A percentile compares a stretch with the other conserved stretches of the same genome.
phyloP scores from a whole-genome alignment of 2,888 invertebrate species.

The Muscina levida region DNA sequence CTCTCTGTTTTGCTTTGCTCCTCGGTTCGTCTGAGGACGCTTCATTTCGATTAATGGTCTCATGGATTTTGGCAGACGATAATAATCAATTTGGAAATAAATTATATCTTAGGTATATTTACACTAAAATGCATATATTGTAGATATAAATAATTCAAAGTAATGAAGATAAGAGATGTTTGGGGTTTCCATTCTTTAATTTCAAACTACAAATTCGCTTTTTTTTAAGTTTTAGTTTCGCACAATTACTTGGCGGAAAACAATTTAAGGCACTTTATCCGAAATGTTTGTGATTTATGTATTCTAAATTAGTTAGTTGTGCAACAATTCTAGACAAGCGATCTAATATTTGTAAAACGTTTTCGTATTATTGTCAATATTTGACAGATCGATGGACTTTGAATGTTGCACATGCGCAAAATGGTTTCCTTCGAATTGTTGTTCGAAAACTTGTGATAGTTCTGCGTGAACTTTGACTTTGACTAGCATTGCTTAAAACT shows the following conservation, averaged over 20 bases:
- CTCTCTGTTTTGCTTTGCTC: no score
- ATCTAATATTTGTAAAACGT: neutral
- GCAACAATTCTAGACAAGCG: neutral
- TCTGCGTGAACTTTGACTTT: conserved; percentile 56
- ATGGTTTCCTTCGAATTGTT: no score
- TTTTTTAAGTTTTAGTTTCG: conserved; percentile 29
- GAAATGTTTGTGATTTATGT: conserved; percentile 47
- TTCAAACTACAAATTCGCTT: conserved; percentile 28
- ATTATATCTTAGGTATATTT: conserved; percentile 42
- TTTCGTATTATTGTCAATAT: neutral
- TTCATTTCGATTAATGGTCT: no score
- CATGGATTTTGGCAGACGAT: conserved; percentile 38
- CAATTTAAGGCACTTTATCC: conserved; percentile 68
- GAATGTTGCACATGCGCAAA: neutral
- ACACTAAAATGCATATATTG: conserved; percentile 43
- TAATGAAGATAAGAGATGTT: conserved; percentile 12
- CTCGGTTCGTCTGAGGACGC: no score
- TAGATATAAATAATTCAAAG: no score
- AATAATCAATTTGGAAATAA: no score
- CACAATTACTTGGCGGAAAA: conserved; percentile 52
- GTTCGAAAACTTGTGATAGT: neutral
- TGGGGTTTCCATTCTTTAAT: conserved; percentile 17
- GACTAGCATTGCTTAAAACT: conserved; percentile 61
- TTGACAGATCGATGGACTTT: neutral
- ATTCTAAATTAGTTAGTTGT: conserved; percentile 28